Conservation (phyloP, 2,113 vertebrate genomes). For the Leptocoma aspasia region DNA sequence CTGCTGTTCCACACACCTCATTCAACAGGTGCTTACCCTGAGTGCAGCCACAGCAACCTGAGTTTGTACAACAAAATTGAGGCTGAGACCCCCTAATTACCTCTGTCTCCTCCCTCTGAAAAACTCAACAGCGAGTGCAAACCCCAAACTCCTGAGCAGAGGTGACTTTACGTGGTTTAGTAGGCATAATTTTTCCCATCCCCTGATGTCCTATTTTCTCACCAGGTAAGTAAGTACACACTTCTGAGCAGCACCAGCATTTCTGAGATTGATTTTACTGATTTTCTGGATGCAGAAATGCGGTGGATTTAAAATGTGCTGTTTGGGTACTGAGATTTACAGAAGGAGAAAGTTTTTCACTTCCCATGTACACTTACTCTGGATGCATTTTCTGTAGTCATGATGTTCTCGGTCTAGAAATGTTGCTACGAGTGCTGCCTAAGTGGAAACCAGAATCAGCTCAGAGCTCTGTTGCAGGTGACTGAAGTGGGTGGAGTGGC, state of each 20-base stretch:
- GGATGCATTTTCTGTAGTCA: not conserved
- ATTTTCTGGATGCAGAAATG: not conserved
- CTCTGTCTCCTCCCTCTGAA: not conserved
- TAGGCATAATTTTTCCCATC: not conserved
- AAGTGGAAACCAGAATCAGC: not conserved
- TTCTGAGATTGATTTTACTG: not conserved
- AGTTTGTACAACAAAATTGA: not conserved
- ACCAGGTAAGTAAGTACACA: accelerated
- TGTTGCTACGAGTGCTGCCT: not conserved
- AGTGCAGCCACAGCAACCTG: accelerated
- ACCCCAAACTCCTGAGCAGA: not conserved
- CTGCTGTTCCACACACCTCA: not conserved
- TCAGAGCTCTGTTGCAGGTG: not conserved
- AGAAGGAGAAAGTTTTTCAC: not conserved
- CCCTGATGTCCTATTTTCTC: not conserved
- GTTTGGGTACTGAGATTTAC: not conserved
- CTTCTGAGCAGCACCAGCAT: not conserved
- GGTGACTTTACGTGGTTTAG: not conserved
- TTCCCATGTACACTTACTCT: not conserved
- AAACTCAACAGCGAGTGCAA: not conserved
- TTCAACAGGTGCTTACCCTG: not conserved
- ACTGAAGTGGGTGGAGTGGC: not conserved
- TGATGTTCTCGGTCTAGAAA: not conserved
- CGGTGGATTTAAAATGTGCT: not conserved
- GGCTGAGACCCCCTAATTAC: not conserved